Conservation (phyloP, 2,797 vertebrate species). For the Epinephelus coioides region DNA sequence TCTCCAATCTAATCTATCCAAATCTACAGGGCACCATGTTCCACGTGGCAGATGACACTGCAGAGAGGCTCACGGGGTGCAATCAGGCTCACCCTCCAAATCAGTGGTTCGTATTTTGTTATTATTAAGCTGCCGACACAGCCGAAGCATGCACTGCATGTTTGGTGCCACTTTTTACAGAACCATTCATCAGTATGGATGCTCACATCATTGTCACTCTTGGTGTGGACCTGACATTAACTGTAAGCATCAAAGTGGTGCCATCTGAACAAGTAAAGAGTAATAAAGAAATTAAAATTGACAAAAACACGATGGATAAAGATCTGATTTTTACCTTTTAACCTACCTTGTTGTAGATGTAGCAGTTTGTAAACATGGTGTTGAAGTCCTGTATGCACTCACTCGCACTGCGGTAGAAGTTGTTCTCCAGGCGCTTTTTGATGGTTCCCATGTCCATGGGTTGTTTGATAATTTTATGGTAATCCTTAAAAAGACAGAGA, state of each 20-base stretch:
- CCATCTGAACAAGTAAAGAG: background rate
- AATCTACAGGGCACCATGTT: background rate
- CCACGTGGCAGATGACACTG: no score
- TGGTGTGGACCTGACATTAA: background rate
- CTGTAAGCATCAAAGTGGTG: background rate
- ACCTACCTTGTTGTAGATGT: slow-evolving; percentile 96
- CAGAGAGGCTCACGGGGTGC: no score
- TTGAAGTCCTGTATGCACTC: slow-evolving; percentile 98
- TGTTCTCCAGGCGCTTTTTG: slow-evolving; percentile 93
- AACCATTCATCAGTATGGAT: no score
- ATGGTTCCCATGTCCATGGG: slow-evolving; percentile 99
- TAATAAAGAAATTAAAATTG: background rate
- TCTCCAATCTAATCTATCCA: background rate
- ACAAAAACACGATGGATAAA: background rate
- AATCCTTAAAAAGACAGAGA: slow-evolving; percentile 85
- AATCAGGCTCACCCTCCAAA: no score
- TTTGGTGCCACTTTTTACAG: no score
- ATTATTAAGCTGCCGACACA: no score
- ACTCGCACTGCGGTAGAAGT: slow-evolving; percentile 91
- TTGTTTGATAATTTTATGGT: slow-evolving; percentile 97
- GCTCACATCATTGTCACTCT: no score
- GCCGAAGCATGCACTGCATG: no score
- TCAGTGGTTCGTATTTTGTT: no score
- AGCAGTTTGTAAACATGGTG: slow-evolving; percentile 98
- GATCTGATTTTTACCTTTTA: slow-evolving; percentile 25